phyloP scores from a whole-genome alignment of 2,113 vertebrate species.

The Empidonax traillii region DNA sequence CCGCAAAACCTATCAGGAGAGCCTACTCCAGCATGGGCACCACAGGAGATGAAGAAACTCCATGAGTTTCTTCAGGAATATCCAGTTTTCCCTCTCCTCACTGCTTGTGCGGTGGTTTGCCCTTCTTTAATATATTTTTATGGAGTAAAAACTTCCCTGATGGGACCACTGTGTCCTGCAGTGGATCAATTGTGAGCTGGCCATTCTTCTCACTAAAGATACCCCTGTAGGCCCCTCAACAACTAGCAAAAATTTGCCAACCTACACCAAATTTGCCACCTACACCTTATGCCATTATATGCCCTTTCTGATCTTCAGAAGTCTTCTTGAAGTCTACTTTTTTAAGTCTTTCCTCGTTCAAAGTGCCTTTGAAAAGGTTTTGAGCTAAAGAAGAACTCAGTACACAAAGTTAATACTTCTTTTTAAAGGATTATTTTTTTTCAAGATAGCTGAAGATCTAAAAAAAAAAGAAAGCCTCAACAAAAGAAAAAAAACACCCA shows the following conservation, averaged over 20 bases:
- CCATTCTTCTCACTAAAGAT: background rate
- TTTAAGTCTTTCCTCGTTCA: background rate
- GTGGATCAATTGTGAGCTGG: background rate
- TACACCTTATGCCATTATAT: background rate
- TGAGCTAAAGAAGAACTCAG: background rate
- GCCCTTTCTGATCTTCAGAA: background rate
- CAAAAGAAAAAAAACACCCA: background rate
- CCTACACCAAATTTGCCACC: background rate
- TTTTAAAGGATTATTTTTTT: background rate
- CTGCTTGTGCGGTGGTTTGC: background rate
- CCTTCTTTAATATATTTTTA: background rate
- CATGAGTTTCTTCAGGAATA: background rate
- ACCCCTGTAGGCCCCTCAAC: fast-evolving
- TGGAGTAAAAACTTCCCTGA: background rate
- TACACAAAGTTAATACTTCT: background rate
- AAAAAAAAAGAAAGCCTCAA: background rate
- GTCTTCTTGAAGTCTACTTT: background rate
- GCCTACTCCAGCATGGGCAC: background rate
- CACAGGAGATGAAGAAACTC: background rate
- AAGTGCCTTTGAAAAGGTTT: background rate
- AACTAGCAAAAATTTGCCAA: background rate
- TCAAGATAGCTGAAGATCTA: background rate
- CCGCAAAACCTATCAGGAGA: background rate
- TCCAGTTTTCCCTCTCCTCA: background rate
- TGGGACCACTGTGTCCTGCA: background rate